Base-by-base conservation (phyloP, 2,113 vertebrate genomes). In the Parus major region DNA sequence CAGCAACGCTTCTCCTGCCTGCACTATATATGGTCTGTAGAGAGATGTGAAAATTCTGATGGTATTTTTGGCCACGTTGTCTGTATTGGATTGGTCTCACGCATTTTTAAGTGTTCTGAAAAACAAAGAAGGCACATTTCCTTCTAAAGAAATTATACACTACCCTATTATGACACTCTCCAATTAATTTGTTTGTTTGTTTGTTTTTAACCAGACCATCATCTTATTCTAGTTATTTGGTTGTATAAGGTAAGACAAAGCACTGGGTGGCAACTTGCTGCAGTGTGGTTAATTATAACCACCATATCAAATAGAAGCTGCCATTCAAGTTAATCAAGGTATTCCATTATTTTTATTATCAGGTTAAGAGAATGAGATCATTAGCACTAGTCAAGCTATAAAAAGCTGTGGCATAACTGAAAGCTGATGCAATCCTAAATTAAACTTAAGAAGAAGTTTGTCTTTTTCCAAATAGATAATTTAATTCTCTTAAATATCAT, bases 201-300 rank as follows among this genome's bases (percentile, higher is more conserved):
- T 39, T 21, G 33, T n/a, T 46, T 52, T 55, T 53, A 66, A 64
- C 29, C 20, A 86, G 42, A 47, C 87, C 90, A 91, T 92, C 44
- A 73, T 90, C 69, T 71, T 81, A 63, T 82, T 91, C 60, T 76
- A 90, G 86, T 89, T 94, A 89, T 93, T 97, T 96, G 63, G 61
- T 70, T 86, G 82, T 71, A 39, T 77, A 86, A 97, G 92, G 94
- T 95, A 97, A 97, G 94, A 89, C 4, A 75, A 97, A 96, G 91
- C 33, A 92, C 85, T 95, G 83, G 18, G 66, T 76, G 35, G 75
- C 87, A 92, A 86, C 79, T 76, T 92, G 96, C 95, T 95, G 55
- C 52, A 78, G 72, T 88, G 96, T 19, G 78, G 98, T 98, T 98
- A 98, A 98, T 98, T 98, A 98, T 98, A 98, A 96, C 97, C 92